Conservation (phyloP, 2,797 vertebrate genomes). For the Crax fasciolata region DNA sequence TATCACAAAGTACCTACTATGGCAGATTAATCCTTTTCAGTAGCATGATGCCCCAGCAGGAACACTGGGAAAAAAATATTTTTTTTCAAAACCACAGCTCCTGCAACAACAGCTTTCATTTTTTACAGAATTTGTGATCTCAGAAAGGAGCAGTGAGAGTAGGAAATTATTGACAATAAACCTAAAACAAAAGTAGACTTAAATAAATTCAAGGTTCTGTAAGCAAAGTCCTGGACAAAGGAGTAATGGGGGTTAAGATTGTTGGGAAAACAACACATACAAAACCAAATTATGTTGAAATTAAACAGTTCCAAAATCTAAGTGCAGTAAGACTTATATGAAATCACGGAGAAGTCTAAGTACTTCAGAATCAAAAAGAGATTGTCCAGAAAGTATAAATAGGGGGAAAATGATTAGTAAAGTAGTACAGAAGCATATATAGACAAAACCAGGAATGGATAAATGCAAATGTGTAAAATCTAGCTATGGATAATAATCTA, state of each 20-base stretch:
- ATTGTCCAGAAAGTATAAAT: background rate
- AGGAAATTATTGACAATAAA: background rate
- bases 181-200: background rate
- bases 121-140: background rate
- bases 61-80: background rate
- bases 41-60: background rate
- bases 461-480: background rate
- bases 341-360: background rate
- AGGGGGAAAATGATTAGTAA: background rate
- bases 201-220: background rate
- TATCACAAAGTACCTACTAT: background rate
- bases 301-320: background rate
- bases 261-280: background rate
- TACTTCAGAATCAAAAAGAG: background rate
- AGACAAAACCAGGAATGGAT: background rate
- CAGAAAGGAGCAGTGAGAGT: background rate
- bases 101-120: background rate
- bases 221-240: background rate
- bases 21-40: background rate
- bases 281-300: background rate
- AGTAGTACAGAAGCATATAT: background rate
- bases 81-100: background rate
- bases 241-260: background rate
- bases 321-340: background rate
- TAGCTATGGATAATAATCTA: background rate